These are phyloP conservation scores for Bujurquina vittata DNA, from an alignment of 2,113 vertebrate species.

Conservation along the genomic window DNA sequence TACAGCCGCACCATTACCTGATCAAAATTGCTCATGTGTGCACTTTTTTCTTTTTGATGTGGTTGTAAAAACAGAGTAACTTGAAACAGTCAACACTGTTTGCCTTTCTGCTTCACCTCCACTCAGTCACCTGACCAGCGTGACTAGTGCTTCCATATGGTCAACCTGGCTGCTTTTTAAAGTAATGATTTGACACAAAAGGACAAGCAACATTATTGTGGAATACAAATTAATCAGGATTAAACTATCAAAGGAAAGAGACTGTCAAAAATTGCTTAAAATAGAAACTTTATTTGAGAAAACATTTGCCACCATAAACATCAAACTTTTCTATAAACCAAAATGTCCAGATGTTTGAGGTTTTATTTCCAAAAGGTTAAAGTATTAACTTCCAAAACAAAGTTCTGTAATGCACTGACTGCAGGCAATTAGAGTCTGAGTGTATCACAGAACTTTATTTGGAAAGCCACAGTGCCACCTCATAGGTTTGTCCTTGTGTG, in stretches of 20 bases:
- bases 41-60: background rate
- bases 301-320: constrained; percentile 32
- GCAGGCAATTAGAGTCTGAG: constrained; percentile 83
- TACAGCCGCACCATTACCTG: background rate
- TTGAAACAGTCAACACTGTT: constrained; percentile 43
- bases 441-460: constrained; percentile 88
- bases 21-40: background rate
- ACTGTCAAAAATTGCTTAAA: constrained; percentile 9
- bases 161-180: constrained; percentile 20
- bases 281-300: constrained; percentile 59
- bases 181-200: constrained; percentile 31
- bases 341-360: constrained; percentile 66
- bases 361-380: constrained; percentile 57
- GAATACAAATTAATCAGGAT: constrained; percentile 3
- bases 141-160: constrained; percentile 71
- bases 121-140: constrained; percentile 55
- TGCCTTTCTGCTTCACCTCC: constrained; percentile 57
- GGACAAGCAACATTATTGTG: background rate
- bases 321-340: constrained; percentile 16
- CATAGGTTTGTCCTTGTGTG: constrained; percentile 71
- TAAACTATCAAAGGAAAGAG: constrained; percentile 6
- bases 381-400: constrained; percentile 85
- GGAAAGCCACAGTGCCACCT: constrained; percentile 82
- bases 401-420: constrained; percentile 90
- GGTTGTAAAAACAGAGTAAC: constrained; percentile 26